phyloP scores from a whole-genome alignment of 2,888 invertebrate genomes.

The Aelia acuminata region DNA sequence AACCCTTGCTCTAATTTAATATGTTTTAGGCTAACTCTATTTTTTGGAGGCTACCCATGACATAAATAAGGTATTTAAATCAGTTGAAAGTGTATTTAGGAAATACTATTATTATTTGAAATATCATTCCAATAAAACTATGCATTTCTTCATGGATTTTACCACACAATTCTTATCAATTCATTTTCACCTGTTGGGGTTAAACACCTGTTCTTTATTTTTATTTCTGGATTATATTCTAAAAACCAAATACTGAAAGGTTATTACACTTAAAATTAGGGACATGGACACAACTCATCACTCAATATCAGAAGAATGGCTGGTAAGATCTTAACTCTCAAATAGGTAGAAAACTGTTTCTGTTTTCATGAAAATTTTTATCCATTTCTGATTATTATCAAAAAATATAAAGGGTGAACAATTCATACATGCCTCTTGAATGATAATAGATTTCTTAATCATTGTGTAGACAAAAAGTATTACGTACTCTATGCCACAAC shows the following conservation, averaged over 20 bases:
- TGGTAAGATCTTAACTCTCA: not conserved
- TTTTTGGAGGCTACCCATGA: not conserved
- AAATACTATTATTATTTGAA: not conserved
- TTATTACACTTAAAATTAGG: conserved; percentile 8
- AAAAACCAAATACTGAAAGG: not conserved
- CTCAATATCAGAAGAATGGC: conserved; percentile 29
- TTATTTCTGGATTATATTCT: not conserved
- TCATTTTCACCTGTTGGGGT: not conserved
- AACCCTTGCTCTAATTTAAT: not conserved
- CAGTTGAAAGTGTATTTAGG: not conserved
- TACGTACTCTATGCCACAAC: no score
- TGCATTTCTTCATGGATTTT: not conserved
- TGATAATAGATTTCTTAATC: no score
- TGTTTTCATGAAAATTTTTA: not conserved
- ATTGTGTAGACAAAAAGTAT: no score
- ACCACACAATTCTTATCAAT: not conserved
- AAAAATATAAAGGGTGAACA: no score
- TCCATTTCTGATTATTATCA: no score
- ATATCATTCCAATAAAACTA: not conserved
- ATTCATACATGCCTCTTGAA: no score
- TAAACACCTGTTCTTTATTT: not conserved
- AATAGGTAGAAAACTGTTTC: no score
- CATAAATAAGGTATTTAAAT: not conserved
- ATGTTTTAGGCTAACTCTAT: not conserved
- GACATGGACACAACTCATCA: not conserved